Conservation (phyloP, 2,113 vertebrate genomes). For the Tenebrosternarchus preto region DNA sequence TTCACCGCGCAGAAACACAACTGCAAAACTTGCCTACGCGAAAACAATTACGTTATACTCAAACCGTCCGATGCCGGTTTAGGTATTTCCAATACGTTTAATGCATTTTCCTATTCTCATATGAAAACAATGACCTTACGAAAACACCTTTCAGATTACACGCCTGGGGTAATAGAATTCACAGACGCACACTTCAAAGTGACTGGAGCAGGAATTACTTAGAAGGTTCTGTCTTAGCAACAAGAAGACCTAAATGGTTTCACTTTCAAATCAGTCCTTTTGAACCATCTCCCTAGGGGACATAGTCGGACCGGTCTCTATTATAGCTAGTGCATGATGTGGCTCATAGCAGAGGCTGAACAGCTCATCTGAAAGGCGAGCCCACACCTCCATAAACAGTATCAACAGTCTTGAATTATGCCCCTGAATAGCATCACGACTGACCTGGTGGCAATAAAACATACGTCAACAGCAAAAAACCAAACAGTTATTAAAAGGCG, state of each 20-base stretch:
- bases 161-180: constrained; percentile 40
- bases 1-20: neutral
- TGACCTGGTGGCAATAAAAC: neutral
- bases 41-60: constrained; percentile 48
- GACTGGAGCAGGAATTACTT: constrained; percentile 26
- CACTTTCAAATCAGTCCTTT: constrained; percentile 24
- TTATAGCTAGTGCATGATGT: neutral
- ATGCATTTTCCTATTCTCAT: constrained; percentile 22
- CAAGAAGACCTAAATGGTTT: constrained; percentile 31
- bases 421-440: neutral
- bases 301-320: constrained; percentile 1
- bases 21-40: constrained; percentile 27
- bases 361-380: neutral
- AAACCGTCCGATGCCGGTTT: constrained; percentile 9
- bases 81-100: constrained; percentile 36
- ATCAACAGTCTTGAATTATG: neutral
- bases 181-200: constrained; percentile 46
- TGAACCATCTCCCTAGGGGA: constrained; percentile 26
- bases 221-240: constrained; percentile 41
- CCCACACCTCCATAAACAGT: neutral
- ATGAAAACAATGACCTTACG: constrained; percentile 43
- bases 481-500: neutral
- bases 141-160: constrained; percentile 37
- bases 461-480: neutral
- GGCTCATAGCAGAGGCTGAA: constrained; percentile 13